Evolutionary conservation across 2,113 vertebrate genomes (phyloP).

Genomic region (Gambusia affinis): DNA sequence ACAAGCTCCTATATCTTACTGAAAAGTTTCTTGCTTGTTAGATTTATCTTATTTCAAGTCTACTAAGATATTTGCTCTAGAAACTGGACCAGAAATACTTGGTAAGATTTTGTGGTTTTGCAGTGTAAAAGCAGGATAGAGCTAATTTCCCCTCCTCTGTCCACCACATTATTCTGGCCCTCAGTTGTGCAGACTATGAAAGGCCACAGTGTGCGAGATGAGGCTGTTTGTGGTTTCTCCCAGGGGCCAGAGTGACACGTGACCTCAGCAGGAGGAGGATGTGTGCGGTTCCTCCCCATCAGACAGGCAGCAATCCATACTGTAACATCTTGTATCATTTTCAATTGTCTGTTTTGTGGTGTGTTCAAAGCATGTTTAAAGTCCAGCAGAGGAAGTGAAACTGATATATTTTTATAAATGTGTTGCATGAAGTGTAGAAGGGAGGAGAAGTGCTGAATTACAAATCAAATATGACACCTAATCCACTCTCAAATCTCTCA

Average conservation of each 20-base stretch:
- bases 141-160: conserved; percentile 37
- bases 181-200: conserved; percentile 54
- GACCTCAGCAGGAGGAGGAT: conserved; percentile 42
- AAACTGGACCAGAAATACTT: too few relatives aligned
- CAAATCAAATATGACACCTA: conserved; percentile 15
- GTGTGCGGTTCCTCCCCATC: conserved; percentile 25
- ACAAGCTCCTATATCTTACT: too few relatives aligned
- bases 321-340: conserved; percentile 32
- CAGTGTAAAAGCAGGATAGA: not conserved
- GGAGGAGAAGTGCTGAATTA: not conserved
- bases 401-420: not conserved
- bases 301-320: conserved; percentile 35
- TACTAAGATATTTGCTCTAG: too few relatives aligned
- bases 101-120: too few relatives aligned
- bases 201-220: conserved; percentile 50
- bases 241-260: conserved; percentile 35
- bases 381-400: conserved; percentile 29
- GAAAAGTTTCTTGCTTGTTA: too few relatives aligned
- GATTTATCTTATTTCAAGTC: too few relatives aligned
- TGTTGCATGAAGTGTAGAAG: conserved; percentile 1
- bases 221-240: conserved; percentile 31
- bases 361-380: not conserved
- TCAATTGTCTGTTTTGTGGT: conserved; percentile 5
- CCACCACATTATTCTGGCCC: conserved; percentile 34
- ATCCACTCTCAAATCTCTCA: not conserved